Percentiles rank a stretch among this genome's conserved stretches.
Evolutionary conservation across 2,888 invertebrate species (phyloP).

Genomic region (Sthenelais limicola): DNA sequence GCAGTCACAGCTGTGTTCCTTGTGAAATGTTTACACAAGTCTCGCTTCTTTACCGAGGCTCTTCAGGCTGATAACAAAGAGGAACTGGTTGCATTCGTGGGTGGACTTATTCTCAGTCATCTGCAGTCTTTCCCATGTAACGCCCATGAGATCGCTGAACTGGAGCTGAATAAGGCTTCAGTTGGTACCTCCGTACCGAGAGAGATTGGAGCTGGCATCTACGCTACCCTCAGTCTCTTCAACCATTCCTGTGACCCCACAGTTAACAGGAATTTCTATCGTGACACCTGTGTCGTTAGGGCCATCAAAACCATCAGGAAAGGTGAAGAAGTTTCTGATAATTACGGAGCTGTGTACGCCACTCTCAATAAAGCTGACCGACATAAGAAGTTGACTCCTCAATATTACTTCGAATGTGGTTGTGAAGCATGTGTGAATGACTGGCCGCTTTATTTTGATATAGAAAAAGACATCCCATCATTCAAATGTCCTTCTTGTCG

Average conservation of each 20-base stretch:
- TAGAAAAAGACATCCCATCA: conserved; percentile 57
- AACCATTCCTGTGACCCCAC: conserved; percentile 94
- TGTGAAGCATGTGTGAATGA: conserved; percentile 80
- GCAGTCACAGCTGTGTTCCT: conserved; percentile 74
- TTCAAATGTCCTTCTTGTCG: conserved; percentile 65
- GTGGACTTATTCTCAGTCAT: conserved; percentile 82
- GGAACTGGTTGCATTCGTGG: conserved; percentile 70
- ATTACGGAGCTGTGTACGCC: conserved; percentile 77
- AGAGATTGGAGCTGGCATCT: conserved; percentile 85
- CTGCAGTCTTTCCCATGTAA: conserved; percentile 88
- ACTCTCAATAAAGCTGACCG: conserved; percentile 75
- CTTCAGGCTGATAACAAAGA: background rate
- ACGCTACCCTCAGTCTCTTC: conserved; percentile 86
- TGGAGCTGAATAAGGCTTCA: conserved; percentile 61
- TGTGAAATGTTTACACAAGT: conserved; percentile 59
- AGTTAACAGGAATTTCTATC: conserved; percentile 83
- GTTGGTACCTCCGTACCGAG: conserved; percentile 69
- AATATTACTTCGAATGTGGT: conserved; percentile 85
- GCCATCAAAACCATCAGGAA: conserved; percentile 78
- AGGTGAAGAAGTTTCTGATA: conserved; percentile 85
- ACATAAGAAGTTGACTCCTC: conserved; percentile 77
- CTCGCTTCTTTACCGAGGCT: conserved; percentile 53
- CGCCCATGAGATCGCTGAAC: conserved; percentile 82
- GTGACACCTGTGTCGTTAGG: conserved; percentile 81
- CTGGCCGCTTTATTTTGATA: conserved; percentile 66